phyloP scores from a whole-genome alignment of 2,797 vertebrate genomes.

The Selene dorsalis region DNA sequence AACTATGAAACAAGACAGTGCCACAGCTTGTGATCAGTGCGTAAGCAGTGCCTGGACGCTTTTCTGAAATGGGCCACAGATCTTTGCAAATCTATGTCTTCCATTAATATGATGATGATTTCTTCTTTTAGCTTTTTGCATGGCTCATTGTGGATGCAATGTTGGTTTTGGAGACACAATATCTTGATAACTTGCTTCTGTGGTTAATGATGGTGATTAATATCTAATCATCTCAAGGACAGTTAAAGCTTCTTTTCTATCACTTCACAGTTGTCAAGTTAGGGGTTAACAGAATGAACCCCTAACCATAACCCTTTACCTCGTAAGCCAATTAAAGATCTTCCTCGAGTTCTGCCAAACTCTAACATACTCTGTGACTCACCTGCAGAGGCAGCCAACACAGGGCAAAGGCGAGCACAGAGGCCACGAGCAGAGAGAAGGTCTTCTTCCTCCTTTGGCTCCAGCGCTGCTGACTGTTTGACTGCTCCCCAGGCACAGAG shows the following conservation, averaged over 20 bases:
- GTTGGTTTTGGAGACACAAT: slow-evolving; percentile 22
- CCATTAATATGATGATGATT: slow-evolving; percentile 24
- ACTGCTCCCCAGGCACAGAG: slow-evolving; percentile 78
- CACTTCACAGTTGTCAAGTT: slow-evolving; percentile 3
- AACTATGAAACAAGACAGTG: slow-evolving; percentile 17
- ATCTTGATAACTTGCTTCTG: slow-evolving; percentile 19
- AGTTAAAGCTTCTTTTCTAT: slow-evolving; percentile 26
- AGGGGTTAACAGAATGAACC: no score
- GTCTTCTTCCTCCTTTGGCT: slow-evolving; percentile 82
- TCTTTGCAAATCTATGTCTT: not conserved
- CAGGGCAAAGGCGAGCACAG: slow-evolving; percentile 84
- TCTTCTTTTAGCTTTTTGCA: slow-evolving; percentile 31
- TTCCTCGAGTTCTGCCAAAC: not conserved
- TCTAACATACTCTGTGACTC: slow-evolving; percentile 19
- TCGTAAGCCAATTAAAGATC: not conserved
- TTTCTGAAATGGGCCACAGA: not conserved
- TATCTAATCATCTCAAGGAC: slow-evolving; percentile 21
- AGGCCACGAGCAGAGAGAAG: slow-evolving; percentile 83
- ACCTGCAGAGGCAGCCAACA: slow-evolving; percentile 87
- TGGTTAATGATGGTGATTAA: slow-evolving; percentile 41
- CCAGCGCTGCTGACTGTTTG: slow-evolving; percentile 79
- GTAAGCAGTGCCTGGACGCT: not conserved
- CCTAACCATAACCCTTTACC: no score
- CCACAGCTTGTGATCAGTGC: no score
- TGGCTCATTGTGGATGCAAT: slow-evolving; percentile 47